These are phyloP conservation scores for Tenthredo livida DNA, from an alignment of 2,888 invertebrate genomes.

Conservation along the genomic window DNA sequence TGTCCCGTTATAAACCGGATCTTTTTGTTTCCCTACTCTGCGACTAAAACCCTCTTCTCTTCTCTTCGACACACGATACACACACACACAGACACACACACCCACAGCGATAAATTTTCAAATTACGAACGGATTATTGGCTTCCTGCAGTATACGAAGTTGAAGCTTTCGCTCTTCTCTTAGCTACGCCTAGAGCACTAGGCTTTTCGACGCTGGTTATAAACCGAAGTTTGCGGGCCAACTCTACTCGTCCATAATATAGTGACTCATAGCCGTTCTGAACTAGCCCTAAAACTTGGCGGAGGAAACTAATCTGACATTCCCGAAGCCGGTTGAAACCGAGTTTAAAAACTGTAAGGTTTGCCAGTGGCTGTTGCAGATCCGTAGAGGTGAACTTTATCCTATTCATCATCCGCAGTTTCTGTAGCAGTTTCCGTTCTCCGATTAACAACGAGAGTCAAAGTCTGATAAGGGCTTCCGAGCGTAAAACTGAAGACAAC, in stretches of 20 bases:
- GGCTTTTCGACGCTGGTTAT: background rate
- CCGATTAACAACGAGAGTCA: background rate
- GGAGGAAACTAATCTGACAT: conserved; percentile 75
- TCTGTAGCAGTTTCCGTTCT: background rate
- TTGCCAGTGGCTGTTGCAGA: background rate
- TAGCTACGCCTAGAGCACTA: background rate
- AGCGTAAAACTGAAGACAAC: background rate
- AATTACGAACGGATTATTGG: conserved; percentile 73
- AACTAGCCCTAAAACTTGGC: conserved; percentile 68
- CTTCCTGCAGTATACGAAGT: conserved; percentile 68
- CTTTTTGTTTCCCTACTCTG: background rate
- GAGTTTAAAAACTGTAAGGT: conserved; percentile 2
- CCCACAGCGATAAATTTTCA: conserved; percentile 61
- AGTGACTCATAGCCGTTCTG: conserved; percentile 60
- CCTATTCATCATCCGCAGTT: background rate
- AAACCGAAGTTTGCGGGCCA: conserved; percentile 72
- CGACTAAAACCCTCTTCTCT: background rate
- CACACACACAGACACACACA: background rate
- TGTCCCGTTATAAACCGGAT: background rate
- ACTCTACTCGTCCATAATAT: conserved; percentile 67
- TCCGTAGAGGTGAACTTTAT: background rate
- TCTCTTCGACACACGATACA: background rate
- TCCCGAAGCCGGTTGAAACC: conserved; percentile 53
- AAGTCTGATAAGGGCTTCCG: background rate
- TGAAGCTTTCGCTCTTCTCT: conserved; percentile 48